phyloP scores from a whole-genome alignment of 2,113 vertebrate genomes.

The Platanista minor region DNA sequence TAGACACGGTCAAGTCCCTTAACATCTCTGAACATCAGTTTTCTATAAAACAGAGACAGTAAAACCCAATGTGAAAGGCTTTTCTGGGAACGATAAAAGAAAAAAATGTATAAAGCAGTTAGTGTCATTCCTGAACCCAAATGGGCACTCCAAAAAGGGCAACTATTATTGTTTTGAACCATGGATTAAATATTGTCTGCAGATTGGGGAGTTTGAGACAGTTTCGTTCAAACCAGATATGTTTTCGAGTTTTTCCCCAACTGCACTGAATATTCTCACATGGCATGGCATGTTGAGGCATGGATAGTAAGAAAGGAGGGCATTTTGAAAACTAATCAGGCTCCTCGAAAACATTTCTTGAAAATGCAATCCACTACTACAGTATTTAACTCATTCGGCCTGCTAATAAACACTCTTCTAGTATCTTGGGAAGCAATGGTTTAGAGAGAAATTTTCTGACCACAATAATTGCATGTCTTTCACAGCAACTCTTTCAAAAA shows the following conservation, averaged over 20 bases:
- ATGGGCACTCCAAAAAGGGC: background rate
- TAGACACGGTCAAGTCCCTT: background rate
- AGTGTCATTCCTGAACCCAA: background rate
- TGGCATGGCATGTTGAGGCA: background rate
- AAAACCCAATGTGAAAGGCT: background rate
- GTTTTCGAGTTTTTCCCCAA: background rate
- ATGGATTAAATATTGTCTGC: background rate
- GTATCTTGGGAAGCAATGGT: background rate
- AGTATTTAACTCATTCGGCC: constrained; percentile 45
- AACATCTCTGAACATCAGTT: background rate
- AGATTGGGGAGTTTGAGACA: background rate
- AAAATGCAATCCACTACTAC: constrained; percentile 2
- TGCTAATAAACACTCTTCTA: constrained; percentile 40
- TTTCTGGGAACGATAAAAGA: background rate
- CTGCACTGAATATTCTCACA: background rate
- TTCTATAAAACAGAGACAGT: background rate
- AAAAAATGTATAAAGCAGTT: background rate
- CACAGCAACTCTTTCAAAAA: constrained; percentile 42
- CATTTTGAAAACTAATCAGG: background rate
- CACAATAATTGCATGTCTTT: constrained; percentile 46
- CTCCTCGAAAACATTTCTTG: constrained; percentile 26
- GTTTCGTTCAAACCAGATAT: background rate
- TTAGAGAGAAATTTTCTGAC: constrained; percentile 32
- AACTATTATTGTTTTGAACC: background rate
- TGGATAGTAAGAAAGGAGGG: background rate